phyloP scores from a whole-genome alignment of 2,888 invertebrate genomes.

The Adelphocoris suturalis region DNA sequence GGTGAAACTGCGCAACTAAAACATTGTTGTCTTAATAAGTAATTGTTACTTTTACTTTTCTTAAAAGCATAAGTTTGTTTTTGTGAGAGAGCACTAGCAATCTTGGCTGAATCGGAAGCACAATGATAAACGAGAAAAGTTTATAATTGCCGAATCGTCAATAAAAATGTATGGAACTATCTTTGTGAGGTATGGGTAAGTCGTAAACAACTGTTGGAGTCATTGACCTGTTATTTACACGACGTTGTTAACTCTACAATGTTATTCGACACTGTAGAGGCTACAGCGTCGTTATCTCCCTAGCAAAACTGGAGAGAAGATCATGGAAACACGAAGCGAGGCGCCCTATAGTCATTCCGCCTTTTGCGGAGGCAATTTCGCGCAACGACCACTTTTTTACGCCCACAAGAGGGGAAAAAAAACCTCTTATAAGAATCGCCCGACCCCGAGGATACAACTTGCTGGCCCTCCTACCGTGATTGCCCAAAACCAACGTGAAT shows the following conservation, averaged over 20 bases:
- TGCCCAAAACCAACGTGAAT: slow-evolving; percentile 36
- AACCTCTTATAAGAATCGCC: not conserved
- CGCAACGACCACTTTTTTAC: slow-evolving; percentile 19
- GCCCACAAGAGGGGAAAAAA: not conserved
- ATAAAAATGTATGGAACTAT: too few species aligned
- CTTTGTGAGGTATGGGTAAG: too few species aligned
- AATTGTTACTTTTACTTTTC: too few species aligned
- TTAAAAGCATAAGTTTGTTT: too few species aligned
- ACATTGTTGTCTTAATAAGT: too few species aligned
- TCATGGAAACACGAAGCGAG: not conserved
- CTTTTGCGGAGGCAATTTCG: slow-evolving; percentile 17
- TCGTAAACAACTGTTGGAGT: not conserved
- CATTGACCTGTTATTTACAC: not conserved
- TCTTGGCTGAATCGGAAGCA: too few species aligned
- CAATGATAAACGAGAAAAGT: too few species aligned
- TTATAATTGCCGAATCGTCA: too few species aligned
- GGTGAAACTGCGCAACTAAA: too few species aligned
- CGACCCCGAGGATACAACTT: not conserved
- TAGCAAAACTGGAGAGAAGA: not conserved
- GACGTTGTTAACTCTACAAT: not conserved
- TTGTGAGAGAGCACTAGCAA: too few species aligned
- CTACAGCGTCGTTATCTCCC: not conserved
- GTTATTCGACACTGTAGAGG: not conserved
- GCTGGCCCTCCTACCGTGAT: not conserved
- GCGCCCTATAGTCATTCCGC: not conserved